Conservation (phyloP, 1,140 invertebrate species). For the Paralvinella palmiformis region DNA sequence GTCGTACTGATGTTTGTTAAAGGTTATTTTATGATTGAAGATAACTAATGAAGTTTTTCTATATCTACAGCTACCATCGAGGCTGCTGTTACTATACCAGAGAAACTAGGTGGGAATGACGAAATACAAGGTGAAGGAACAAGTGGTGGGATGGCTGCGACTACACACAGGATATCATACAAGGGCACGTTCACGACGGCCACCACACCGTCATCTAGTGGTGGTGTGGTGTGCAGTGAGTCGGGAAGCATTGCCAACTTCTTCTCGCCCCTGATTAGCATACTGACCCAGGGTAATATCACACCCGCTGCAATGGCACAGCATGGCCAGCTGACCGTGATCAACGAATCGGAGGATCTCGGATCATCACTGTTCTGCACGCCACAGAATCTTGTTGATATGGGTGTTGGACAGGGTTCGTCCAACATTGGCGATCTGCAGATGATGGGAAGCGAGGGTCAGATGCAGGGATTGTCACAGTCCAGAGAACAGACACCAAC, state of each 20-base stretch:
- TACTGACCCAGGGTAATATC: slow-evolving; percentile 29
- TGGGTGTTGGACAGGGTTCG: too few species aligned
- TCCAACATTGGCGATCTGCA: too few species aligned
- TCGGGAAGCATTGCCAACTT: slow-evolving; percentile 2
- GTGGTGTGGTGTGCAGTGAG: slow-evolving; percentile 11
- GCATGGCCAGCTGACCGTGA: slow-evolving; percentile 7
- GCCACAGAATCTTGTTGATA: too few species aligned
- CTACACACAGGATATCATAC: slow-evolving; percentile 46
- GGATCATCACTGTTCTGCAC: too few species aligned
- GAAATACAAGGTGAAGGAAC: slow-evolving; percentile 30
- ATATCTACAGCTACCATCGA: slow-evolving; percentile 33
- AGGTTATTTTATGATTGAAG: too few species aligned
- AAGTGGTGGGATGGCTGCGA: slow-evolving; percentile 23
- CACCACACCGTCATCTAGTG: slow-evolving; percentile 26
- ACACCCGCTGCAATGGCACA: background rate
- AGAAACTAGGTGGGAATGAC: slow-evolving; percentile 19
- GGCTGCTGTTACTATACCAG: slow-evolving; percentile 39
- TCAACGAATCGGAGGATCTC: background rate
- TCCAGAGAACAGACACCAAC: too few species aligned
- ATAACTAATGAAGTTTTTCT: slow-evolving; percentile 11
- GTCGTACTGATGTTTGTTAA: too few species aligned
- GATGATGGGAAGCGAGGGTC: too few species aligned
- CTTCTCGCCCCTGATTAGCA: slow-evolving; percentile 38
- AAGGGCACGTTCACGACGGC: slow-evolving; percentile 45
- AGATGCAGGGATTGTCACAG: too few species aligned